Base-by-base conservation (phyloP, 2,888 invertebrate species). In the Cistogaster globosa region DNA sequence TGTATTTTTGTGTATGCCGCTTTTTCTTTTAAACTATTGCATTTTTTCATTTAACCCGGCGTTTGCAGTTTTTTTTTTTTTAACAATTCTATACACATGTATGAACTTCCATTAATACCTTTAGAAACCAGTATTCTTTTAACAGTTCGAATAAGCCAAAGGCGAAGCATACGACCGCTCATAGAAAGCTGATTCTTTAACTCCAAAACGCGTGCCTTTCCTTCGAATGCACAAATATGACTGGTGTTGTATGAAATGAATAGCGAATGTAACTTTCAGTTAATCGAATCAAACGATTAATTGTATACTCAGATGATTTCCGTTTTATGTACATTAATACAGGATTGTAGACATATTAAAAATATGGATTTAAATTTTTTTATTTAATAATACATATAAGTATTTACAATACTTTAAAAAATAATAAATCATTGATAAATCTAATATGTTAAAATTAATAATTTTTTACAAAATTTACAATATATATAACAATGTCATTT, bases 131-230 rank as follows among this genome's bases (percentile, higher is more conserved):
- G 20, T 74, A 38, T 55, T 32, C 32, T 32, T 32, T 48, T 45
- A 9, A 42, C 42, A 63, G 12, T 55, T 80, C 20, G 22, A 55
- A 62, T 63, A 45, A 36, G 48, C 16, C 38, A 38, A 16, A 42
- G 16, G 7, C 16, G n/a, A 78, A 85, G 76, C 82, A 67, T 79
- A 53, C 65, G 69, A 48, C 20, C 22, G 45, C 12, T 69, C 65
- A 48, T 38, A 48, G 55, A 55, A 48, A 76, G 62, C 26, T 53
- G 58, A 14, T 22, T 77, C 51, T 53, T 51, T 36, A 18, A 32
- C 71, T 26, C 16, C 20, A 48, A 77, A 81, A 85, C 81, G 84
- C 74, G 77, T 81, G 84, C 51, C 65, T 58, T 62, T 67, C 62
- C 22, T 22, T 69, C 38, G 12, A 81, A 69, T 78, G 62, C 74